phyloP scores from a whole-genome alignment of 1,140 invertebrate species.

The Battus philenor region DNA sequence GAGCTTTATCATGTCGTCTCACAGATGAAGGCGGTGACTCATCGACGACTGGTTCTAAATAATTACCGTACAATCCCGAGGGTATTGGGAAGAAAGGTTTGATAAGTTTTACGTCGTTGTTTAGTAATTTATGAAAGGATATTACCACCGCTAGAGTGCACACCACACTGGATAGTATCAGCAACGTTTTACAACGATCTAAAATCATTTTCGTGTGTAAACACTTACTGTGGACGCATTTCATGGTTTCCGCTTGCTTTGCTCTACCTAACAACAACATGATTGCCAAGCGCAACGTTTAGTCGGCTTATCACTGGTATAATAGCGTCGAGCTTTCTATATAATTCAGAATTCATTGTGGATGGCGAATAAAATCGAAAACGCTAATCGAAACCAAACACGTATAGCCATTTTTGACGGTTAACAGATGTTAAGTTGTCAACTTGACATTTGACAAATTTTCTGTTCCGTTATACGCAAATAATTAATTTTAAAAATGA shows the following conservation, averaged over 20 bases:
- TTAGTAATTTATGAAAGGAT: conserved; percentile 57
- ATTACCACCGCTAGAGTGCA: conserved; percentile 59
- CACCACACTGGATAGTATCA: conserved; percentile 61
- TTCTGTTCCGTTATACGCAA: conserved; percentile 8
- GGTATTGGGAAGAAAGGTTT: conserved; percentile 67
- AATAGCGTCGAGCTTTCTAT: conserved; percentile 28
- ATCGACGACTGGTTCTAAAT: conserved; percentile 47
- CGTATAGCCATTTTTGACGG: conserved; percentile 47
- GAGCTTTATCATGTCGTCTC: conserved; percentile 38
- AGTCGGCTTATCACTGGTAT: conserved; percentile 36
- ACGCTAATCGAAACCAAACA: conserved; percentile 63
- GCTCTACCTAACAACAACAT: conserved; percentile 63
- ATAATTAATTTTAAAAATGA: too few species aligned
- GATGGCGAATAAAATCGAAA: conserved; percentile 49
- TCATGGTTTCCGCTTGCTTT: conserved; percentile 44
- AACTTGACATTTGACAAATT: neutral
- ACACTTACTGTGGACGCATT: conserved; percentile 33
- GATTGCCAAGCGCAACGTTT: conserved; percentile 24
- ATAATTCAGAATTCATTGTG: conserved; percentile 58
- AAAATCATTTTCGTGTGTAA: conserved; percentile 52
- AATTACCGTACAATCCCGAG: conserved; percentile 57
- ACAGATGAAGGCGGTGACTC: conserved; percentile 27
- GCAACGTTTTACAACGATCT: conserved; percentile 60
- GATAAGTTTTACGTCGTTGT: conserved; percentile 49
- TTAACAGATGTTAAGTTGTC: conserved; percentile 20